phyloP scores from a whole-genome alignment of 2,888 invertebrate species.

The Hirtodrosophila histrioides region DNA sequence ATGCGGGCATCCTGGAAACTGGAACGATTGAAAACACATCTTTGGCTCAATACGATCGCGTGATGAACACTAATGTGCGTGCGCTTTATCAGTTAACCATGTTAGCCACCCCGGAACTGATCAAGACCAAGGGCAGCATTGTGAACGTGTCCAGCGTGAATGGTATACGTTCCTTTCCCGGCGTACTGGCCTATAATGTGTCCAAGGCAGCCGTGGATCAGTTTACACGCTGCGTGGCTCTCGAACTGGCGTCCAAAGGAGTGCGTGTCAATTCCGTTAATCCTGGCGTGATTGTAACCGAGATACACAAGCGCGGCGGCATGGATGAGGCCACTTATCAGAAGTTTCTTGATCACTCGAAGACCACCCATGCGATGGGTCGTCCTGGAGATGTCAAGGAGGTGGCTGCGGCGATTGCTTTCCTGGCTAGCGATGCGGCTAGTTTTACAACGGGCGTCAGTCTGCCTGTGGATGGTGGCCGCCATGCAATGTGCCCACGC shows the following conservation, averaged over 20 bases:
- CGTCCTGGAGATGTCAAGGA: constrained; percentile 93
- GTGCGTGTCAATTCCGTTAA: constrained; percentile 96
- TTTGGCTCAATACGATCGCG: constrained; percentile 92
- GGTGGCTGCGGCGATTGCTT: constrained; percentile 94
- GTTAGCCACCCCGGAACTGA: constrained; percentile 92
- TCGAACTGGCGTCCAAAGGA: constrained; percentile 91
- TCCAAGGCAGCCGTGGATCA: constrained; percentile 97
- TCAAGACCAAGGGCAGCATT: constrained; percentile 91
- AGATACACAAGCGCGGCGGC: constrained; percentile 91
- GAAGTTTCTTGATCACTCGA: constrained; percentile 91
- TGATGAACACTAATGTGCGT: constrained; percentile 94
- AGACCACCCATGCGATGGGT: constrained; percentile 94
- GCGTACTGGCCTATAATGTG: constrained; percentile 95
- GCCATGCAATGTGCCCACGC: constrained; percentile 88
- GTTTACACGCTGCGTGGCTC: constrained; percentile 94
- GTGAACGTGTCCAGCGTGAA: constrained; percentile 97
- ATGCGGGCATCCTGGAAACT: constrained; percentile 92
- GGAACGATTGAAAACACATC: constrained; percentile 93
- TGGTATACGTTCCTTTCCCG: constrained; percentile 94
- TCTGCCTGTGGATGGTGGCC: constrained; percentile 89
- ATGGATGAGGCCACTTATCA: constrained; percentile 91
- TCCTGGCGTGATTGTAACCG: constrained; percentile 96
- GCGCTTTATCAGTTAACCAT: constrained; percentile 91
- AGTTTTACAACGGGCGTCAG: constrained; percentile 90
- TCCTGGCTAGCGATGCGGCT: constrained; percentile 91